These are phyloP conservation scores for Aramus guarauna DNA, from an alignment of 2,113 vertebrate species.

Conservation along the genomic window DNA sequence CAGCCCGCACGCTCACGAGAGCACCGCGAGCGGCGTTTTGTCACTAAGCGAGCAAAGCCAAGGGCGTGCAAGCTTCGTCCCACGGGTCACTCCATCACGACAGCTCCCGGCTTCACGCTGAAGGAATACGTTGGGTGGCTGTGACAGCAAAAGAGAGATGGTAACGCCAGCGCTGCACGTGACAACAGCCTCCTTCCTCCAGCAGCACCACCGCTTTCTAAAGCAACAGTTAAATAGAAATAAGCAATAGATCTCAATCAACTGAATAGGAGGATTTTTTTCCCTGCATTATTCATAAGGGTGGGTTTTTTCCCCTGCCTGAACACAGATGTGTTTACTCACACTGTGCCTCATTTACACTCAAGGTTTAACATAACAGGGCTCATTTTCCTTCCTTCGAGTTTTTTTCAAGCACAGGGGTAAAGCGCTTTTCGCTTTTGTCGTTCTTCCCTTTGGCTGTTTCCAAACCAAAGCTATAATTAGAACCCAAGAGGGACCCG, in stretches of 20 bases:
- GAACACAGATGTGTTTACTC: constrained; percentile 79
- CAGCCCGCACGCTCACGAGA: neutral
- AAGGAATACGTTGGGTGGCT: fast-evolving
- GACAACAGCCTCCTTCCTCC: neutral
- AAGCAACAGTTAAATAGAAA: neutral
- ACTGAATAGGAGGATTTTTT: constrained; percentile 21
- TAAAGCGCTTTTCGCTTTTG: constrained; percentile 4
- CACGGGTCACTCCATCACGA: neutral
- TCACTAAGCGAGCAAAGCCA: neutral
- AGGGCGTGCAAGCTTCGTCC: fast-evolving
- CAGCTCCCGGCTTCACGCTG: fast-evolving
- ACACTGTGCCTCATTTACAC: constrained; percentile 69
- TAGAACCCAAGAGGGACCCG: constrained; percentile 57
- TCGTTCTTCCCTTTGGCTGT: constrained; percentile 8
- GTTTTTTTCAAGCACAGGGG: neutral
- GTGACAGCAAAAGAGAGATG: neutral
- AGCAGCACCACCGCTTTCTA: neutral
- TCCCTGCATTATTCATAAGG: constrained; percentile 17
- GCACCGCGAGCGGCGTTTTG: fast-evolving
- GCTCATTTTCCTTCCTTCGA: constrained; percentile 12
- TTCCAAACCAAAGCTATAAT: constrained; percentile 66
- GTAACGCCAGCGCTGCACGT: fast-evolving
- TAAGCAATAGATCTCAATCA: neutral
- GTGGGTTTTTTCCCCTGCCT: neutral
- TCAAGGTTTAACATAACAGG: constrained; percentile 63